phyloP scores from a whole-genome alignment of 2,113 vertebrate species.

The Centropristis striata region DNA sequence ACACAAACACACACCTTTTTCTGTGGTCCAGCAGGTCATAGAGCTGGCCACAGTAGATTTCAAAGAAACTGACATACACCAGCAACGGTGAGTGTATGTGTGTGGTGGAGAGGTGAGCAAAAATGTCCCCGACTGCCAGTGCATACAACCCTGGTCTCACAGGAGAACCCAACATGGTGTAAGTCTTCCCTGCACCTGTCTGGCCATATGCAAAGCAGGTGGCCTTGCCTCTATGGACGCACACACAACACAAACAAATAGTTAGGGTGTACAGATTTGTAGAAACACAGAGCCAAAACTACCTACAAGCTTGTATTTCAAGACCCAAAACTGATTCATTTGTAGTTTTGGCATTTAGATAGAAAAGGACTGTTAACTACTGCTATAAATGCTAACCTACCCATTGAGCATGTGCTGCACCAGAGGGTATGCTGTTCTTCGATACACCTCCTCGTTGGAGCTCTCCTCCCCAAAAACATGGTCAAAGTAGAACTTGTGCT shows the following conservation, averaged over 20 bases:
- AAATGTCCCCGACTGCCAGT: conserved; percentile 92
- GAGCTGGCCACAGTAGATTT: conserved; percentile 96
- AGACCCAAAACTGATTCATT: not conserved
- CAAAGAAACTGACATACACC: conserved; percentile 94
- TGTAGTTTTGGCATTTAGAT: not conserved
- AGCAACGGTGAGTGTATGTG: conserved; percentile 56
- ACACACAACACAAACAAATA: conserved; percentile 30
- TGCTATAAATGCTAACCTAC: conserved; percentile 76
- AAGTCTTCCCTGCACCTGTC: conserved; percentile 95
- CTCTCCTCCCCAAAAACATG: conserved; percentile 92
- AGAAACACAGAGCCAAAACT: not conserved
- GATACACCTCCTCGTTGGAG: conserved; percentile 92
- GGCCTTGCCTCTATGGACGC: conserved; percentile 87
- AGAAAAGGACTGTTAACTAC: not conserved
- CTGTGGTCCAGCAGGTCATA: conserved; percentile 92
- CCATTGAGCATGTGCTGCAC: conserved; percentile 93
- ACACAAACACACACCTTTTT: conserved; percentile 85
- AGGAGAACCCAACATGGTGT: conserved; percentile 93
- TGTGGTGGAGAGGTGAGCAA: conserved; percentile 82
- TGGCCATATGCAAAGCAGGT: conserved; percentile 96
- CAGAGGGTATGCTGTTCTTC: conserved; percentile 91
- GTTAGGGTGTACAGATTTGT: not conserved
- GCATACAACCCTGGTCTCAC: conserved; percentile 90
- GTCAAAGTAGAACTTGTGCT: conserved; percentile 96
- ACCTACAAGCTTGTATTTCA: not conserved